Evolutionary conservation across 1,140 invertebrate genomes (phyloP).

Genomic region (Scaptomyza hsui): DNA sequence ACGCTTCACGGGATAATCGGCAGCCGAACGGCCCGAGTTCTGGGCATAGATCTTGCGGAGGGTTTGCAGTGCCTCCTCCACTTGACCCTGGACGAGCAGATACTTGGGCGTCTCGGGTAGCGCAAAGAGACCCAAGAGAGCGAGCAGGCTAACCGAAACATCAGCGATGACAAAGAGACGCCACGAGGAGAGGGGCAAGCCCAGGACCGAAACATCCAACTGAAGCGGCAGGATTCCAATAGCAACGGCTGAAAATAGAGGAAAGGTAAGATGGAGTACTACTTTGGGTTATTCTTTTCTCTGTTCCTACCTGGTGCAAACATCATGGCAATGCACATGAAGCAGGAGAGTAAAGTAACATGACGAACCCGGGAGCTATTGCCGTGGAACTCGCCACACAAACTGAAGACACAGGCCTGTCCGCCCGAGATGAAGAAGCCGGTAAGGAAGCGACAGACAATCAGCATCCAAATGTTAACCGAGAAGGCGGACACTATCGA

Average conservation of each 20-base stretch:
- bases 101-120: slow-evolving; percentile 92
- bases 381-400: slow-evolving; percentile 88
- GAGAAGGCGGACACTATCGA: slow-evolving; percentile 88
- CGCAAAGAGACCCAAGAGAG: slow-evolving; percentile 85
- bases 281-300: no score
- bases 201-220: slow-evolving; percentile 84
- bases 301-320: slow-evolving; percentile 86
- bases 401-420: slow-evolving; percentile 88
- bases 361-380: slow-evolving; percentile 79
- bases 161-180: slow-evolving; percentile 86
- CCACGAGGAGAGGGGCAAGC: slow-evolving; percentile 87
- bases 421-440: slow-evolving; percentile 89
- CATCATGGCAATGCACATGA: slow-evolving; percentile 88
- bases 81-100: slow-evolving; percentile 87
- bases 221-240: slow-evolving; percentile 87
- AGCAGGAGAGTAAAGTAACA: slow-evolving; percentile 87
- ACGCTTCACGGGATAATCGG: slow-evolving; percentile 61
- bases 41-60: slow-evolving; percentile 86
- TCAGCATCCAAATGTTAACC: slow-evolving; percentile 88
- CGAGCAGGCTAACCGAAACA: slow-evolving; percentile 85
- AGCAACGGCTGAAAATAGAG: slow-evolving; percentile 85
- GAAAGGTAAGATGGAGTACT: no score
- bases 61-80: slow-evolving; percentile 86
- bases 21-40: slow-evolving; percentile 85
- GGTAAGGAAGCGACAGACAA: slow-evolving; percentile 89